These are phyloP conservation scores for Hypocryptadius cinnamomeus DNA, from an alignment of 2,113 vertebrate species.

Conservation along the genomic window DNA sequence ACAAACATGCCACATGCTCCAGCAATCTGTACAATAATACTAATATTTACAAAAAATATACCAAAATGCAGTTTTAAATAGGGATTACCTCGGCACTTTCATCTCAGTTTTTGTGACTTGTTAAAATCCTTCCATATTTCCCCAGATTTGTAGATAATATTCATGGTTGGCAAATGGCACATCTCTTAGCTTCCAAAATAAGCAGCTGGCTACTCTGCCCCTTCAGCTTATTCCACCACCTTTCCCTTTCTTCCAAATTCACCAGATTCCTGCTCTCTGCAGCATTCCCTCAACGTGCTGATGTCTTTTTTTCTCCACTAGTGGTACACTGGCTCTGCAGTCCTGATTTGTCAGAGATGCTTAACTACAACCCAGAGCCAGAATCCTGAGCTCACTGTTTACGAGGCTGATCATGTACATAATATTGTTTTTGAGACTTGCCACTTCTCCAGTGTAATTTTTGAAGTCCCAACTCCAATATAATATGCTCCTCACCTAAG, in stretches of 20 bases:
- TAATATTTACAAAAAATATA: background rate
- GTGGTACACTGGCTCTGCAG: background rate
- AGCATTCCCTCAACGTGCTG: fast-evolving
- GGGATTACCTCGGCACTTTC: background rate
- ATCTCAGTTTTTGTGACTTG: background rate
- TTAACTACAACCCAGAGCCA: background rate
- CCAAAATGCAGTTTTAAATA: background rate
- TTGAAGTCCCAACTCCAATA: constrained; percentile 22
- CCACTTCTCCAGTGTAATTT: constrained; percentile 1
- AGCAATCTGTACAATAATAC: background rate
- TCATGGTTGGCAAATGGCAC: background rate
- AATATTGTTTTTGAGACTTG: constrained; percentile 4
- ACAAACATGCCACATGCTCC: background rate
- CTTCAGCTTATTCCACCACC: background rate
- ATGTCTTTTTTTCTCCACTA: background rate
- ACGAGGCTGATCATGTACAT: background rate
- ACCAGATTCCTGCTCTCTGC: background rate
- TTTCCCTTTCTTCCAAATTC: background rate
- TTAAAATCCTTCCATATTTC: background rate
- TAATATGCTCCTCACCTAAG: background rate
- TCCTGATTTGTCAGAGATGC: background rate
- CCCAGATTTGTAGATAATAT: background rate
- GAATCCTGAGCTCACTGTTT: background rate
- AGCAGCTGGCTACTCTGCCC: background rate
- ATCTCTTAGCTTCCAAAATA: background rate